phyloP scores from a whole-genome alignment of 2,797 vertebrate genomes.

The Rhinella marina region DNA sequence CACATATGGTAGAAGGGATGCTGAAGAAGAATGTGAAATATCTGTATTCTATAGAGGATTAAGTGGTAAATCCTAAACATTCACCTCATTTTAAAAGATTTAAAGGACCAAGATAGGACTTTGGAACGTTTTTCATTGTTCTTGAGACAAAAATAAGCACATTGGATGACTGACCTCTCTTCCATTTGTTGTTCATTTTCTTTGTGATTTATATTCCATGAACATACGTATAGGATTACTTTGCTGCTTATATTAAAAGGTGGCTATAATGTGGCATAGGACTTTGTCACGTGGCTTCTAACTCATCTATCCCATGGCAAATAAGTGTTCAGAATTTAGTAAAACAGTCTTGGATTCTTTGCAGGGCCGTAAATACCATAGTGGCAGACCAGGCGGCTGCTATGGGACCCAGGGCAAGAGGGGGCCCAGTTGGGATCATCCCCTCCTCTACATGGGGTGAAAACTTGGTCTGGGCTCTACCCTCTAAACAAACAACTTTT shows the following conservation, averaged over 20 bases:
- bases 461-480: too few species aligned
- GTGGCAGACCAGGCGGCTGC: too few species aligned
- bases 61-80: background rate
- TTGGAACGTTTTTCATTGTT: background rate
- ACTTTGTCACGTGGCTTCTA: background rate
- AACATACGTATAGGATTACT: background rate
- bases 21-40: constrained; percentile 31
- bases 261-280: background rate
- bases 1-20: constrained; percentile 6
- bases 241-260: background rate
- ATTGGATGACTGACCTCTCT: background rate
- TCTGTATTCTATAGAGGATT: constrained; percentile 11
- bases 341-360: background rate
- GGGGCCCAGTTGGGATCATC: too few species aligned
- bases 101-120: background rate
- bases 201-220: background rate
- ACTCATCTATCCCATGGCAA: too few species aligned
- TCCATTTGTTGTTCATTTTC: background rate
- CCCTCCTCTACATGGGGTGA: too few species aligned
- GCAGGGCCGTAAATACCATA: too few species aligned
- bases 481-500: too few species aligned
- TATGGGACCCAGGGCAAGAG: too few species aligned
- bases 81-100: constrained; percentile 10
- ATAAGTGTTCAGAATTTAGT: background rate
- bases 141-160: background rate